Conservation (phyloP, 92 coral and sea anemone species). For the Parazoanthus swiftii region DNA sequence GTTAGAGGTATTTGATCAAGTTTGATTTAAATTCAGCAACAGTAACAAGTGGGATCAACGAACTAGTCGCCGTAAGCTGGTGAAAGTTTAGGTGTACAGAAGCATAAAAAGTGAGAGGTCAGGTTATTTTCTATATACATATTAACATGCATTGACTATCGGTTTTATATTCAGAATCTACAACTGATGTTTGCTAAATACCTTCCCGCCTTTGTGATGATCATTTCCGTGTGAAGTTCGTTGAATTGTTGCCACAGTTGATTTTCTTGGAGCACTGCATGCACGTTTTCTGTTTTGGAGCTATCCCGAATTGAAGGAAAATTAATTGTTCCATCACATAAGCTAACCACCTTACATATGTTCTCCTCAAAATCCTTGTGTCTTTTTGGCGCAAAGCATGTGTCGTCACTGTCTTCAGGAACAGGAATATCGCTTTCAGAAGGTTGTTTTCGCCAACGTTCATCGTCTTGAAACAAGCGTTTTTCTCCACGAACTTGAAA, state of each 20-base stretch:
- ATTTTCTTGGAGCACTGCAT: slow-evolving; percentile 83
- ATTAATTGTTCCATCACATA: background rate
- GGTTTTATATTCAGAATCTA: background rate
- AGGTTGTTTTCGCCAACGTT: background rate
- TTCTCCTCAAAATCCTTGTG: slow-evolving; percentile 3
- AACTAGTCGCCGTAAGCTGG: background rate
- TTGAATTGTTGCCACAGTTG: slow-evolving; percentile 93
- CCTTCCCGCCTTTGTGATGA: slow-evolving; percentile 99
- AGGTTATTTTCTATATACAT: no score
- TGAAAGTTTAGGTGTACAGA: background rate
- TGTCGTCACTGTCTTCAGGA: background rate
- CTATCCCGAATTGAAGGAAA: background rate
- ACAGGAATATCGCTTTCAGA: background rate
- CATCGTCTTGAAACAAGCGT: background rate
- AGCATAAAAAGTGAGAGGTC: no score
- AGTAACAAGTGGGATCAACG: background rate
- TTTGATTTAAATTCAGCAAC: background rate
- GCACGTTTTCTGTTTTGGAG: slow-evolving; percentile 60
- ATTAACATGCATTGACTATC: no score
- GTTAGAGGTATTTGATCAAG: background rate
- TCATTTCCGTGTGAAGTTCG: slow-evolving; percentile 97
- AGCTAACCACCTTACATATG: background rate
- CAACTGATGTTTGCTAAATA: slow-evolving; percentile 37
- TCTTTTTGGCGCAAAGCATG: background rate
- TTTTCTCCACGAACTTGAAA: background rate